Evolutionary conservation across 1,140 invertebrate genomes (phyloP).

Genomic region (Drosophila guanche): DNA sequence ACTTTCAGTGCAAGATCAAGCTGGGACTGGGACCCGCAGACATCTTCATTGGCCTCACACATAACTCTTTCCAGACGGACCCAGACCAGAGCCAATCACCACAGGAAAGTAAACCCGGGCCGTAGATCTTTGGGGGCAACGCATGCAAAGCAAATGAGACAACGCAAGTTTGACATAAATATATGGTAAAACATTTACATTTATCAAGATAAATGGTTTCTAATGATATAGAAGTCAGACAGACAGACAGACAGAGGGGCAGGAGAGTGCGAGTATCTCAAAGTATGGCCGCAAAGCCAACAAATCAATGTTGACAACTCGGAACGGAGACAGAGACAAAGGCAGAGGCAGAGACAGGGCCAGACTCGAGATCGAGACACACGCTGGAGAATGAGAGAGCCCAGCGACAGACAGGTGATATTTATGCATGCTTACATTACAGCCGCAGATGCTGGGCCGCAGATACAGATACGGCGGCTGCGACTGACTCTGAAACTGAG

Average conservation of each 20-base stretch:
- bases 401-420: constrained; percentile 60
- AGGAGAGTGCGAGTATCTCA: constrained; percentile 41
- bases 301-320: constrained; percentile 79
- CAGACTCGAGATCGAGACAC: constrained; percentile 20
- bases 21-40: neutral
- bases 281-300: constrained; percentile 59
- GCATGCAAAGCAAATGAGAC: constrained; percentile 75
- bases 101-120: constrained; percentile 1
- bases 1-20: neutral
- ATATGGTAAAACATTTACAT: constrained; percentile 80
- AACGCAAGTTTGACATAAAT: constrained; percentile 73
- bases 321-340: constrained; percentile 26
- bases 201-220: constrained; percentile 82
- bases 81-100: constrained; percentile 49
- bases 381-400: constrained; percentile 10
- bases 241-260: constrained; percentile 14
- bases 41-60: constrained; percentile 23
- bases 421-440: constrained; percentile 73
- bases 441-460: constrained; percentile 38
- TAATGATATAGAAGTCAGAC: constrained; percentile 74
- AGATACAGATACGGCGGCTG: constrained; percentile 41
- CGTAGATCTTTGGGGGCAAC: constrained; percentile 54
- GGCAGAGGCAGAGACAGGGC: constrained; percentile 25
- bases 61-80: constrained; percentile 18
- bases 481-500: constrained; percentile 18